Base-by-base conservation (phyloP, 2,888 invertebrate genomes). In the Sesia apiformis region DNA sequence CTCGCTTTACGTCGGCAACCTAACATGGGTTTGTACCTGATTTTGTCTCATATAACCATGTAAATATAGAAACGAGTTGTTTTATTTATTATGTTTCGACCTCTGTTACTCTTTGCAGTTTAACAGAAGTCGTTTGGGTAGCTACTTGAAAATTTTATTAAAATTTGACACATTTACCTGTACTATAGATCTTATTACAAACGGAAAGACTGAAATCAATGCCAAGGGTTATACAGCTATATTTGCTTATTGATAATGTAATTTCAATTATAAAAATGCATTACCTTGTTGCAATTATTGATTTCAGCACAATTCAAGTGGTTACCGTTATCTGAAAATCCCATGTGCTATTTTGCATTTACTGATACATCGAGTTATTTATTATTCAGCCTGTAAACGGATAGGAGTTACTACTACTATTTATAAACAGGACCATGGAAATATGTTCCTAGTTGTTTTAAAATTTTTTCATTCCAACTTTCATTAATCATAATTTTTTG, bases 1-100 rank as follows among this genome's bases (percentile, higher is more conserved):
- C 81, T 97, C 98, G 81, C 92, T 98, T 51, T 99, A 99, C 89
- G 94, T 99, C 74, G 99, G 99, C 73, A 99, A 99, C 90, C 93
- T 99, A 65, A 98, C 98, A 70, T 99, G 99, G 98, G 97, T 97
- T 92, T 90, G 93, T 86, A 88, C 83, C 68, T 72, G 70, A 84
- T 78, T 85, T 81, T 85, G 65, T 67, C 66, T 84, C 69, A 74
- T 73, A 68, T 82, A 79, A 74, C 4, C 23, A 74, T 87, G 84
- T 82, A 85, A 75, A 84, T 86, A 82, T 77, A 81, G 75, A 69
- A 67, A 63, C 57, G 64, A 59, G 54, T 61, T 67, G 65, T 70
- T 69, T 69, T 72, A n/a, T 23, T 23, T 46, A 46, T 8, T 46
- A 46, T 4, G 66, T 73, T 73, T 65, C 52, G 65, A 69, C 69